Conservation (phyloP, 1,140 invertebrate genomes). For the Euura saliciscinereae region DNA sequence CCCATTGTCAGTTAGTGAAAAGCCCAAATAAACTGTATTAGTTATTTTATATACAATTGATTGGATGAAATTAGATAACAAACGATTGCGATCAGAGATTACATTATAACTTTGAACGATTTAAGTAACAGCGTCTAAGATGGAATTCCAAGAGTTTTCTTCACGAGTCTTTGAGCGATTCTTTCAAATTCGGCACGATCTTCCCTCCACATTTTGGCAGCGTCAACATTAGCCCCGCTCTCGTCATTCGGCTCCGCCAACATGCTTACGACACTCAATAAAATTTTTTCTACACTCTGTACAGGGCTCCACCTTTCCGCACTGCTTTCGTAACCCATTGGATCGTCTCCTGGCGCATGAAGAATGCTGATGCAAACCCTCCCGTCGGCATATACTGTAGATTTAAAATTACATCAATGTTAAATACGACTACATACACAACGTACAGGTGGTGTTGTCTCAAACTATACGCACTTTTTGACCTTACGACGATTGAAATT, state of each 20-base stretch:
- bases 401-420: conserved; percentile 17
- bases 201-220: conserved; percentile 99
- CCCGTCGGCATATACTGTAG: conserved; percentile 90
- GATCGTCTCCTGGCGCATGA: conserved; percentile 99
- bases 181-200: conserved; percentile 92
- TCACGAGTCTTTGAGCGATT: conserved; percentile 90
- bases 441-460: not conserved
- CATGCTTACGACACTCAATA: conserved; percentile 98
- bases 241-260: conserved; percentile 99
- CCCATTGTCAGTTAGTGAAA: not conserved
- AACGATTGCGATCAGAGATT: not conserved
- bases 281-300: conserved; percentile 98
- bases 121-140: conserved; percentile 33
- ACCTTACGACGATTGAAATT: too few relatives aligned
- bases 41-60: not conserved
- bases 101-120: too few relatives aligned
- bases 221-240: conserved; percentile 99
- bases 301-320: conserved; percentile 98
- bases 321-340: conserved; percentile 98
- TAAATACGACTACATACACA: conserved; percentile 16
- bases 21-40: not conserved
- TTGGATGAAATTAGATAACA: not conserved
- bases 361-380: conserved; percentile 99
- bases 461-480: too few relatives aligned
- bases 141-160: conserved; percentile 85